phyloP scores from a whole-genome alignment of 2,797 vertebrate genomes.

The Psittacula echo region DNA sequence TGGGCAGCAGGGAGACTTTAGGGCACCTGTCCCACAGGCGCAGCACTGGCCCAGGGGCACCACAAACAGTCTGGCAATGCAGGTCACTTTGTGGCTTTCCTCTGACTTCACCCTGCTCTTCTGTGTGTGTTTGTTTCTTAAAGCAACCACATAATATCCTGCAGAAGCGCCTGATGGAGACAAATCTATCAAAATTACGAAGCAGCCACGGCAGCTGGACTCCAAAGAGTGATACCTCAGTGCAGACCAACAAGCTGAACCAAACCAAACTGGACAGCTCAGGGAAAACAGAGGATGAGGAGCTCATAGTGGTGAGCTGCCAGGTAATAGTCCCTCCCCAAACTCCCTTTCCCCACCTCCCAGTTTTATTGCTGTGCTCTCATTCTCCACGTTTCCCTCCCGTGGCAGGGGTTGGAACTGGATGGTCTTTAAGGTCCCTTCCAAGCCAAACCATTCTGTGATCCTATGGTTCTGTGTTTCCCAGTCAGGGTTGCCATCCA shows the following conservation, averaged over 20 bases:
- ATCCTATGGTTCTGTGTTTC: neutral
- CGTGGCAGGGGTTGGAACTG: neutral
- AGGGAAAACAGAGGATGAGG: slow-evolving; percentile 79
- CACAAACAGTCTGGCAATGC: neutral
- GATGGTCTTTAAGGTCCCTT: neutral
- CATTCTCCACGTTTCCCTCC: neutral
- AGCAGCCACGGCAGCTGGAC: slow-evolving; percentile 74
- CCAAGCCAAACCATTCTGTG: neutral
- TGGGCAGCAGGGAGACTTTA: neutral
- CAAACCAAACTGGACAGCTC: slow-evolving; percentile 70
- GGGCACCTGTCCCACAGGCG: rapidly evolving
- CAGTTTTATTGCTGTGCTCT: neutral
- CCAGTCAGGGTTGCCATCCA: neutral
- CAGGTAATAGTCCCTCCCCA: slow-evolving; percentile 76
- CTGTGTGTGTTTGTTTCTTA: slow-evolving; percentile 30
- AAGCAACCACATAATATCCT: slow-evolving; percentile 91
- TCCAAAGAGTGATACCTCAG: slow-evolving; percentile 58
- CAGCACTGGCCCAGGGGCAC: rapidly evolving
- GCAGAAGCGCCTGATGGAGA: slow-evolving; percentile 88
- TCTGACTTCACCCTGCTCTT: neutral
- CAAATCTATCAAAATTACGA: slow-evolving; percentile 82
- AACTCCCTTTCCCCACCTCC: neutral
- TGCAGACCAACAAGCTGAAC: slow-evolving; percentile 67
- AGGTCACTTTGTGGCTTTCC: neutral
- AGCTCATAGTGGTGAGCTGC: slow-evolving; percentile 83